Evolutionary conservation across 2,113 vertebrate genomes (phyloP).

Genomic region (Chaetorhynchus papuensis): DNA sequence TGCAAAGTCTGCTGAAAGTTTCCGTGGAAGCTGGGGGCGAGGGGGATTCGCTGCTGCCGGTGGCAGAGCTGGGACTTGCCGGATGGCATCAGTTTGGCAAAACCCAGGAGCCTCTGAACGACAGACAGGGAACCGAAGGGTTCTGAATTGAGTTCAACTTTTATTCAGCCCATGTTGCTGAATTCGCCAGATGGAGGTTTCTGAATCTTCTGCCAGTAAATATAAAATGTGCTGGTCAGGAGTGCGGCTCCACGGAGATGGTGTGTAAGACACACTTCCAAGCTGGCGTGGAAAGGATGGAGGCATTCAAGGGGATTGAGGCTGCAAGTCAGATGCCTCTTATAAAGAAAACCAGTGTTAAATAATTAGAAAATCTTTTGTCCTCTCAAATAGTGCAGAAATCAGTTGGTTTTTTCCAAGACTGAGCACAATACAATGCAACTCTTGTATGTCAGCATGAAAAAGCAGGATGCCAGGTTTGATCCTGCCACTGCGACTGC

Average conservation of each 20-base stretch:
- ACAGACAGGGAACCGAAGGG: background rate
- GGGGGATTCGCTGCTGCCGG: rapidly evolving
- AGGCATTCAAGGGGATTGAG: background rate
- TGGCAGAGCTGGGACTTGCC: background rate
- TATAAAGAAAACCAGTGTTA: background rate
- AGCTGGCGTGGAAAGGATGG: background rate
- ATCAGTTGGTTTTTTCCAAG: background rate
- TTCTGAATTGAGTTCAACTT: background rate
- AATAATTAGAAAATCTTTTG: background rate
- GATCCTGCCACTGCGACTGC: background rate
- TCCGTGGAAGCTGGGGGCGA: background rate
- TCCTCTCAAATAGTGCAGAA: background rate
- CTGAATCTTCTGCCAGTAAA: background rate
- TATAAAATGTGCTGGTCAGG: background rate
- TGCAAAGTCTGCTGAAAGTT: background rate
- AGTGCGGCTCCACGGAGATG: rapidly evolving
- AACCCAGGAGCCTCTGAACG: background rate
- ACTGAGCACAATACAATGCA: background rate
- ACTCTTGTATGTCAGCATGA: background rate
- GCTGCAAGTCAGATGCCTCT: background rate
- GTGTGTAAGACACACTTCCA: background rate
- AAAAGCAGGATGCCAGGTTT: background rate
- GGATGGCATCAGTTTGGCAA: background rate
- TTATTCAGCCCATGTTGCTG: background rate
- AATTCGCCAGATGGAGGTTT: background rate